Conservation (phyloP, 2,113 vertebrate species). For the Martes martes region DNA sequence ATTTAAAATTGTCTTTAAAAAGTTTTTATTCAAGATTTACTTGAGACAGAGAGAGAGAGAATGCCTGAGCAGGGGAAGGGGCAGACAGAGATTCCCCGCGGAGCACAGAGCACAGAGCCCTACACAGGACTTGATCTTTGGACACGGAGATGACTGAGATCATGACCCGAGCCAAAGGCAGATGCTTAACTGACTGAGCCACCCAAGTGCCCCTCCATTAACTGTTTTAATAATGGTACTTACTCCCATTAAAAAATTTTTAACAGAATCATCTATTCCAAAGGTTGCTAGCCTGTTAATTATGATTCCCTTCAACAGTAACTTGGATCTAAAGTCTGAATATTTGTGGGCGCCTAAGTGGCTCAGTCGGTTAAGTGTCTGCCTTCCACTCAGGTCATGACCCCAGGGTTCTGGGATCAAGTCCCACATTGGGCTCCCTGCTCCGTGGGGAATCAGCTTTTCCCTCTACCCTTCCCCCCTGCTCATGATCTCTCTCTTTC, state of each 20-base stretch:
- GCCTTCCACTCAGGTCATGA: too few species aligned
- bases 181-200: not conserved
- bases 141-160: not conserved
- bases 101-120: not conserved
- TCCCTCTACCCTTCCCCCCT: too few species aligned
- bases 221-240: too few species aligned
- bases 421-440: too few species aligned
- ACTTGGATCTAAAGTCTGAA: not conserved
- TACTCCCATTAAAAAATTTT: not conserved
- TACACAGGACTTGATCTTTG: not conserved
- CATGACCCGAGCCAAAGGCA: not conserved
- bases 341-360: too few species aligned
- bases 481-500: too few species aligned
- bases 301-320: not conserved
- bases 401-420: too few species aligned
- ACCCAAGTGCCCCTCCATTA: not conserved
- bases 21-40: not conserved
- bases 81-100: not conserved
- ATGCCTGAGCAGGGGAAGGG: not conserved
- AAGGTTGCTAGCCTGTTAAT: not conserved
- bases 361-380: too few species aligned
- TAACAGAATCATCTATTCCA: not conserved
- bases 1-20: not conserved
- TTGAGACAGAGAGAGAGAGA: not conserved
- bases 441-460: too few species aligned